Evolutionary conservation across 1,140 invertebrate species (phyloP).

Genomic region (Lepidurus arcticus): DNA sequence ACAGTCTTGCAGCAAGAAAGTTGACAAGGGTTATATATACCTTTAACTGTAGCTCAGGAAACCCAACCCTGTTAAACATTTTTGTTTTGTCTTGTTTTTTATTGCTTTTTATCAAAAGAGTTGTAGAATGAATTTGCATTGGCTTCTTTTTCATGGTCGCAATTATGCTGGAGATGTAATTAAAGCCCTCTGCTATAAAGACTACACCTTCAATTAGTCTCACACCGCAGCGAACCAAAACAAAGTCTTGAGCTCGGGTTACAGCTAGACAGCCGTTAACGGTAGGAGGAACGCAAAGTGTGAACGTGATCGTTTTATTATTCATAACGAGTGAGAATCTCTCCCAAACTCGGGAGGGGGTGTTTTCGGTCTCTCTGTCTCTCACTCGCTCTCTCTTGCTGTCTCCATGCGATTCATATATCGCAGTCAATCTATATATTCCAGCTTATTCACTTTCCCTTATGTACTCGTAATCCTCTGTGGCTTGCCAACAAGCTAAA

Average conservation of each 20-base stretch:
- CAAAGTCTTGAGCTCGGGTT: background rate
- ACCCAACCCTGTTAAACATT: background rate
- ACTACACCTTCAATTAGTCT: constrained; percentile 19
- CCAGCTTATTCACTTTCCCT: constrained; percentile 3
- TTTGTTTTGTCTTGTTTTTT: too few relatives aligned
- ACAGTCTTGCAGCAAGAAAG: background rate
- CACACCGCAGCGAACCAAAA: background rate
- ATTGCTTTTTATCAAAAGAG: background rate
- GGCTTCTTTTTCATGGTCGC: background rate
- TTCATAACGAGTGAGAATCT: background rate
- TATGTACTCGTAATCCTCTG: background rate
- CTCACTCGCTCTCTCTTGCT: background rate
- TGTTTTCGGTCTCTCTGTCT: background rate
- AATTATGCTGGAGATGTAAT: background rate
- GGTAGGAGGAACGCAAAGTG: background rate
- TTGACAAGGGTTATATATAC: background rate
- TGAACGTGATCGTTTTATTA: background rate
- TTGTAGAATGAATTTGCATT: background rate
- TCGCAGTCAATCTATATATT: background rate
- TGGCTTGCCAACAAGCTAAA: constrained; percentile 18
- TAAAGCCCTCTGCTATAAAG: background rate
- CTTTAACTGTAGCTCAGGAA: background rate
- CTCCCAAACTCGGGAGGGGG: background rate
- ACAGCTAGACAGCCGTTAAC: background rate
- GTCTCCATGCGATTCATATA: background rate